Evolutionary conservation across 2,888 invertebrate species (phyloP).

Genomic region (Brenthis daphne): DNA sequence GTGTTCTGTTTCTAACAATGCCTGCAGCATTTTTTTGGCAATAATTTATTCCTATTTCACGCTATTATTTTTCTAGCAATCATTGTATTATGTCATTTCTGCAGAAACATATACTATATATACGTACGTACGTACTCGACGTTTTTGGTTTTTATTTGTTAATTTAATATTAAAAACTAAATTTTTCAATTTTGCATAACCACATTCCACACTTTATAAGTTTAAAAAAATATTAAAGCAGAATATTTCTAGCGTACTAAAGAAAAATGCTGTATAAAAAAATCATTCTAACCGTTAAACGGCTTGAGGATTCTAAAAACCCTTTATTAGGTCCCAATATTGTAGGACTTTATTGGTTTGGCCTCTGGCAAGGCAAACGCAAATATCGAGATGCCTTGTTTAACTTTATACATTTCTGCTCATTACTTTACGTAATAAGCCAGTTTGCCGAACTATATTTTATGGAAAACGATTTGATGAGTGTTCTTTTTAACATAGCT

Average conservation of each 20-base stretch:
- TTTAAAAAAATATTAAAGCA: no score
- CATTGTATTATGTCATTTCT: no score
- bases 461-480: slow-evolving; percentile 52
- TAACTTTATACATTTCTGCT: slow-evolving; percentile 47
- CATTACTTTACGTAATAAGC: slow-evolving; percentile 49
- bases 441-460: slow-evolving; percentile 53
- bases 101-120: no score
- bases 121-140: no score
- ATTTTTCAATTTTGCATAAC: neutral
- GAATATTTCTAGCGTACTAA: neutral
- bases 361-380: slow-evolving; percentile 53
- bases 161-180: neutral
- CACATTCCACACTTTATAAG: neutral
- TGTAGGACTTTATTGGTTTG: slow-evolving; percentile 56
- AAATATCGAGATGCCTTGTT: slow-evolving; percentile 47
- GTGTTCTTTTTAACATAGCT: slow-evolving; percentile 55
- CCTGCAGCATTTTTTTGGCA: no score
- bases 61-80: no score
- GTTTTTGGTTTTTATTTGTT: no score
- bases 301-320: slow-evolving; percentile 54
- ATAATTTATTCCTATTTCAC: no score
- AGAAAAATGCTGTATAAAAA: slow-evolving; percentile 32
- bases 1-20: no score
- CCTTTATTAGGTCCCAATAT: slow-evolving; percentile 64
- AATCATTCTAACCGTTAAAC: slow-evolving; percentile 46